phyloP scores from a whole-genome alignment of 23 tunicate genomes.

The Halocynthia roretzi region DNA sequence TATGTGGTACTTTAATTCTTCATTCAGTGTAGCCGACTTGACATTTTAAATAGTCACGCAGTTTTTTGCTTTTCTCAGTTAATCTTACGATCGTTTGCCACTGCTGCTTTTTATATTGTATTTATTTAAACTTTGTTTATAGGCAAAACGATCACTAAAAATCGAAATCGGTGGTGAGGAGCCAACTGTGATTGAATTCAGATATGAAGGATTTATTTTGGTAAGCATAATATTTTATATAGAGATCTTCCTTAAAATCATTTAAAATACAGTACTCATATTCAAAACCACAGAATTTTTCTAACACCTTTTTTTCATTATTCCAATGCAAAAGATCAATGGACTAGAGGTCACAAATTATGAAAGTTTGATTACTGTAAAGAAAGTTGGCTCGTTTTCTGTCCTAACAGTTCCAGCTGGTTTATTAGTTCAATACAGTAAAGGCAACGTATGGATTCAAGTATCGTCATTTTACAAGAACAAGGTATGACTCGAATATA shows the following conservation, averaged over 20 bases:
- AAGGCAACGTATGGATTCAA: constrained; percentile 27
- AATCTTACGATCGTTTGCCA: no score
- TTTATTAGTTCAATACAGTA: constrained; percentile 5
- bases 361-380: not conserved
- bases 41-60: no score
- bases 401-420: constrained; percentile 13
- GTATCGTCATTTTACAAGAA: constrained; percentile 29
- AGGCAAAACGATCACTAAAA: constrained; percentile 30
- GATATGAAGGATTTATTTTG: constrained; percentile 27
- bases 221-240: constrained; percentile 2
- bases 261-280: not conserved
- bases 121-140: not conserved
- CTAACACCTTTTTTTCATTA: not conserved
- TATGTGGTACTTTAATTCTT: no score
- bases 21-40: no score
- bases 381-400: constrained; percentile 2
- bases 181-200: constrained; percentile 10
- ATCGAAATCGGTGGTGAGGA: constrained; percentile 45
- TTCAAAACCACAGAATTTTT: no score
- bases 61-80: no score
- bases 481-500: constrained; percentile 12
- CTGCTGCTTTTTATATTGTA: not conserved
- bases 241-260: not conserved
- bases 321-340: not conserved
- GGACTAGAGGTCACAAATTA: not conserved